phyloP scores from a whole-genome alignment of 2,797 vertebrate species.

The Chelmon rostratus region DNA sequence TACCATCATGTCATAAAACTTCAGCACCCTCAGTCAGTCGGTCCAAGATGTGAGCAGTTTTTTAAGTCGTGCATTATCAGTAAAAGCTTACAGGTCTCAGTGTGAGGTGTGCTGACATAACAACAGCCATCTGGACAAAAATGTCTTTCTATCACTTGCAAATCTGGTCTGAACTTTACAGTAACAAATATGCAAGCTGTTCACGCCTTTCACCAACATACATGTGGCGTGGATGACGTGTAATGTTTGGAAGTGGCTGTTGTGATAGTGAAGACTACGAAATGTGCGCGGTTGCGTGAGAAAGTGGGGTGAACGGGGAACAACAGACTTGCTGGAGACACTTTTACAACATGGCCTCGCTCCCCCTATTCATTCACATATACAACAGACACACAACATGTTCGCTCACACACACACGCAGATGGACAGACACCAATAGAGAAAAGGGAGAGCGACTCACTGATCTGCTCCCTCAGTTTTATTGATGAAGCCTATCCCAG shows the following conservation, averaged over 20 bases:
- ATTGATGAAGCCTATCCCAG: slow-evolving; percentile 82
- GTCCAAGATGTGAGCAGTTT: slow-evolving; percentile 8
- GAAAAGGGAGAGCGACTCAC: slow-evolving; percentile 53
- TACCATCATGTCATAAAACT: background rate
- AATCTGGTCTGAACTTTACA: slow-evolving; percentile 70
- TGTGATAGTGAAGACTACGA: slow-evolving; percentile 49
- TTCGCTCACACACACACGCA: slow-evolving; percentile 51
- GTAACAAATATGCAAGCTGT: slow-evolving; percentile 75
- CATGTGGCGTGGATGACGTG: slow-evolving; percentile 70
- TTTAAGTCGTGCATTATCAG: background rate
- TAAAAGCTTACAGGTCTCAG: slow-evolving; percentile 47
- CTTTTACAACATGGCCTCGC: slow-evolving; percentile 58
- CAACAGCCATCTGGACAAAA: slow-evolving; percentile 74
- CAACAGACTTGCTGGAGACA: slow-evolving; percentile 62
- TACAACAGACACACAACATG: slow-evolving; percentile 56
- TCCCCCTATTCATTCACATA: slow-evolving; percentile 55
- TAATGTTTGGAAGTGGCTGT: slow-evolving; percentile 48
- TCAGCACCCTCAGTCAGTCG: background rate
- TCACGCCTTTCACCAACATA: slow-evolving; percentile 64
- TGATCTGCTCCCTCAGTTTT: slow-evolving; percentile 75
- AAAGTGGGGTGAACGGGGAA: slow-evolving; percentile 30
- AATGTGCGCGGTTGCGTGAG: slow-evolving; percentile 37
- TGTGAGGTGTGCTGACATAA: slow-evolving; percentile 66
- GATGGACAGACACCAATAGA: slow-evolving; percentile 68
- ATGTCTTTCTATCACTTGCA: slow-evolving; percentile 61